phyloP scores from a whole-genome alignment of 2,888 invertebrate genomes.

The Hesperia comma region DNA sequence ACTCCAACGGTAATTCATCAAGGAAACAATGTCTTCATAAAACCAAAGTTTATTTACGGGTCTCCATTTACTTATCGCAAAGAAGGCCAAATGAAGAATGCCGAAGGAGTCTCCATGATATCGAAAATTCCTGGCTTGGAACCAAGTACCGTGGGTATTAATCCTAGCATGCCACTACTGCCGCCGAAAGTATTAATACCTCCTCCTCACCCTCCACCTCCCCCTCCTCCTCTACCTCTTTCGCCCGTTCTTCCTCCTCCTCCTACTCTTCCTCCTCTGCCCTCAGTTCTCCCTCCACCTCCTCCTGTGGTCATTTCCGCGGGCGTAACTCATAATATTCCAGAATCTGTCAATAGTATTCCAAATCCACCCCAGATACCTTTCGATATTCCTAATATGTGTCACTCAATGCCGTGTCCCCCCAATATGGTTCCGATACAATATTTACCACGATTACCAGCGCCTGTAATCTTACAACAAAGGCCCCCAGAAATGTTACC shows the following conservation, averaged over 20 bases:
- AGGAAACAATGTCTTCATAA: constrained; percentile 57
- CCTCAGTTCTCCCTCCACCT: too few relatives aligned
- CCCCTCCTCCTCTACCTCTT: too few relatives aligned
- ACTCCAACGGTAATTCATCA: constrained; percentile 46
- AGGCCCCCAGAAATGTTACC: constrained; percentile 40
- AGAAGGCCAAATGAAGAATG: constrained; percentile 9
- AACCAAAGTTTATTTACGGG: constrained; percentile 44
- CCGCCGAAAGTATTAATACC: not conserved
- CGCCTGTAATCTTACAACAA: not conserved
- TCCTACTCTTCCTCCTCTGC: too few relatives aligned
- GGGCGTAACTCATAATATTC: not conserved
- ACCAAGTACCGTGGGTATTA: constrained; percentile 3
- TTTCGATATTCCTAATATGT: constrained; percentile 1
- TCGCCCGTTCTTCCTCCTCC: too few relatives aligned
- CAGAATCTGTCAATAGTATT: not conserved
- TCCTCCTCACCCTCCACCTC: not conserved
- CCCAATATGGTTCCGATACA: not conserved
- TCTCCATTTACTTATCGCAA: constrained; percentile 45
- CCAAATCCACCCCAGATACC: constrained; percentile 6
- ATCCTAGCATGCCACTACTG: not conserved
- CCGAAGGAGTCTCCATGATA: not conserved
- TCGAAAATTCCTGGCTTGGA: not conserved
- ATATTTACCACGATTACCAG: constrained; percentile 1
- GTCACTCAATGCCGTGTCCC: not conserved
- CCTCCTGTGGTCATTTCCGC: not conserved